Base-by-base conservation (phyloP, 2,888 invertebrate genomes). In the Pomacea canaliculata region DNA sequence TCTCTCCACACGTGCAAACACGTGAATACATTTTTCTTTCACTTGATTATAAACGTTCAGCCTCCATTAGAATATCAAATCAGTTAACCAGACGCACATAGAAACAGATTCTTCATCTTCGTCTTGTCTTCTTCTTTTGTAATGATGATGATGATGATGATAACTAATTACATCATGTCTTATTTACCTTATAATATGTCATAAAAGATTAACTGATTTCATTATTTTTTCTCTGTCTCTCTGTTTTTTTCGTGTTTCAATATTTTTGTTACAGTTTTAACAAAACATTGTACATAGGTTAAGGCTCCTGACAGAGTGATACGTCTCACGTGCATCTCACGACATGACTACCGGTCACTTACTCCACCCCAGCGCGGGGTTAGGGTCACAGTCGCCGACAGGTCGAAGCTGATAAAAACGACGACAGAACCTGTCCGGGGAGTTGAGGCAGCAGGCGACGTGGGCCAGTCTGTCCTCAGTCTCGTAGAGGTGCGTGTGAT, bases 321-420 rank as follows among this genome's bases (percentile, higher is more conserved):
- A 19, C 2, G 23, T 23, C 23, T 23, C 23, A 23, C 23, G 60
- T 18, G 60, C 60, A 18, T 19, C n/a, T n/a, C 60, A 60, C 60
- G 16, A 60, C 18, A 2, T 60, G n/a, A 18, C n/a, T 18, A 7
- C 9, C 8, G 9, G 27, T 19, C 19, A 60, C 70, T 56, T 19
- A 70, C 70, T n/a, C 37, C 27, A 60, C 56, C 37, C n/a, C 12
- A 70, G 59, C 1, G 60, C 27, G 37, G 19, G 51, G 5, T 56
- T 23, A 3, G 70, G 51, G 7, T 51, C 19, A 19, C 70, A 70
- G 8, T 70, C 70, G n/a, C 70, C 70, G 60, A 70, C 16, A 7
- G 70, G 70, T 46, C 70, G 51, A 12, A 70, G 59, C 13, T 23
- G 56, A 51, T 70, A 70, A 37, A n/a, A 70, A 18, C 27, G 37